These are phyloP conservation scores for Micronycteris hirsuta DNA, from an alignment of 2,113 vertebrate species.

Conservation along the genomic window DNA sequence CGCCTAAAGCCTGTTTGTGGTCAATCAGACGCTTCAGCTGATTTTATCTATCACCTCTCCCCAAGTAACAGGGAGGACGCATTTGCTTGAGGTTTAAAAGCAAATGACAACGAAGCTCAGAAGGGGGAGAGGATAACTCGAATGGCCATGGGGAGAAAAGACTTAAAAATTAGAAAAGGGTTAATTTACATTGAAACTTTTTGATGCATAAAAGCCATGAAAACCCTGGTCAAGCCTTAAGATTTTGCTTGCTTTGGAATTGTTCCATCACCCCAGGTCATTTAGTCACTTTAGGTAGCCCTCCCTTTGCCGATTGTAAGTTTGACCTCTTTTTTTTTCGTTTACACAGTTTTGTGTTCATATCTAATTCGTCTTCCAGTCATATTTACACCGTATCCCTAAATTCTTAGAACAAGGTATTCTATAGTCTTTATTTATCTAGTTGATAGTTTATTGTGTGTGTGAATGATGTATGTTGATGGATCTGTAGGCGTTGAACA, in stretches of 20 bases:
- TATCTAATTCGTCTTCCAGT: background rate
- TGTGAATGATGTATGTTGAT: background rate
- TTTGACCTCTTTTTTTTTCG: background rate
- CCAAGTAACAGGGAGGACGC: background rate
- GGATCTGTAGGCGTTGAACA: background rate
- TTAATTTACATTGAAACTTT: background rate
- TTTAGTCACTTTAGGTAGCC: background rate
- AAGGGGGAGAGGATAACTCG: background rate
- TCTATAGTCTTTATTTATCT: background rate
- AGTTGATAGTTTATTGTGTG: background rate
- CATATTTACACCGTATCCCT: background rate
- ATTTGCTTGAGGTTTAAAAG: background rate
- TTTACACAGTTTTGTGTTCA: background rate
- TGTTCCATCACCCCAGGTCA: background rate
- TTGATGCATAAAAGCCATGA: background rate
- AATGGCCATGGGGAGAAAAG: background rate
- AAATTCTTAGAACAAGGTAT: background rate
- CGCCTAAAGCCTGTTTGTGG: slow-evolving; percentile 34
- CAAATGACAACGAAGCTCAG: background rate
- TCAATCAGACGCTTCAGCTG: background rate
- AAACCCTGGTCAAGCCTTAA: background rate
- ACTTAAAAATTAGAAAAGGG: background rate
- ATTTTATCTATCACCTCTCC: slow-evolving; percentile 20
- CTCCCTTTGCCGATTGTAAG: background rate
- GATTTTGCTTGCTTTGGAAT: background rate